Conservation (phyloP, 1,140 invertebrate genomes). For the Schlechtendalia chinensis region DNA sequence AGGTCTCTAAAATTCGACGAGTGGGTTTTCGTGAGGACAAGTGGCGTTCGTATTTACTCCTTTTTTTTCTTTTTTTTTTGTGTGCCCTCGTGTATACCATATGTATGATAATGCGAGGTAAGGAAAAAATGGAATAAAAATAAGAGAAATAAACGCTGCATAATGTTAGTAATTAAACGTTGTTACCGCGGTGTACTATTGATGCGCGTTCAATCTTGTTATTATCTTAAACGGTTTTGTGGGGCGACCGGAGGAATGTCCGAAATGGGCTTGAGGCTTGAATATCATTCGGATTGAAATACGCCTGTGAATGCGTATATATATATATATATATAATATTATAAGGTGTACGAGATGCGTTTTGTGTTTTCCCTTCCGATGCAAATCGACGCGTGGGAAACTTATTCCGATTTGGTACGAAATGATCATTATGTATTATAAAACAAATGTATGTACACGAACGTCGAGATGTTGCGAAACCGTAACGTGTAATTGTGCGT, state of each 20-base stretch:
- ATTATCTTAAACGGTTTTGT: conserved; percentile 44
- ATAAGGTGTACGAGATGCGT: neutral
- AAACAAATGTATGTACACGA: neutral
- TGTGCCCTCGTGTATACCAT: neutral
- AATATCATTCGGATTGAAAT: conserved; percentile 42
- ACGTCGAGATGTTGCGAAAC: conserved; percentile 29
- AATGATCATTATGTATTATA: conserved; percentile 35
- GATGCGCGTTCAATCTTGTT: conserved; percentile 47
- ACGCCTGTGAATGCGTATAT: conserved; percentile 3
- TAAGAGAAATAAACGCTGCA: conserved; percentile 7
- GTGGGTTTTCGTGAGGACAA: conserved; percentile 1
- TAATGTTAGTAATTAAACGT: conserved; percentile 46
- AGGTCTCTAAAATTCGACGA: neutral
- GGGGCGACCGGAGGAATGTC: conserved; percentile 29
- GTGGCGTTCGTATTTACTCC: neutral
- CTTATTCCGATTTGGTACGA: conserved; percentile 43
- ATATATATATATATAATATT: neutral
- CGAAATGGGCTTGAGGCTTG: conserved; percentile 46
- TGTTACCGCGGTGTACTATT: conserved; percentile 27
- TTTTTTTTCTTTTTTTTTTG: neutral
- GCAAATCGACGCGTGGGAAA: conserved; percentile 45
- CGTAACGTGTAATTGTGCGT: conserved; percentile 38
- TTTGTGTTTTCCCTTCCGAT: conserved; percentile 38
- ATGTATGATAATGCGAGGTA: neutral
- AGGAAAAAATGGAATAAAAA: neutral